Evolutionary conservation across 2,113 vertebrate species (phyloP), one percentile per base, ranked within the genome.

Genomic region (Lagopus leucura): DNA sequence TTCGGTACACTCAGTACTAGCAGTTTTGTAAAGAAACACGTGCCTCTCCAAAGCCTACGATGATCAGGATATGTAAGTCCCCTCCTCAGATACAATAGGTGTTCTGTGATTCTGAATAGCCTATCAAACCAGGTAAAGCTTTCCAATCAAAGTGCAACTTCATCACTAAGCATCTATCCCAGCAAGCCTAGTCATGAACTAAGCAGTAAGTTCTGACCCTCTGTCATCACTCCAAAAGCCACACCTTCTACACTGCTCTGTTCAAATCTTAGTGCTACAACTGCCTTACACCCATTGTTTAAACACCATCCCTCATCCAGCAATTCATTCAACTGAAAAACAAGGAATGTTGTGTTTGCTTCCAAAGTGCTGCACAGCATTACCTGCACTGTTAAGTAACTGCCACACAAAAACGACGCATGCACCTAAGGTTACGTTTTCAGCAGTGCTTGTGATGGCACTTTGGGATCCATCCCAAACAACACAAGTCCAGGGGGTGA

Each of bases 381-480:
- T 28, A 6, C 2, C 2, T 2, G 1, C 17, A 6, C 11, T 24
- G 58, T 52, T 50, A 30, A 50, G 34, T 10, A 64, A 81, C 11
- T 28, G 14, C 34, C 24, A 2, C 70, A 6, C 77, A 82, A 84
- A 76, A 84, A 78, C 78, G 69, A 65, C 9, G 2, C 36, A 69
- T 32, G 13, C 57, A 38, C 32, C 36, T 43, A 34, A 65, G 82
- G 54, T 85, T 72, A 85, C 43, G 28, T 65, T 65, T 48, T 57
- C 36, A 0, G 66, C 84, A 94, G 82, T 78, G 78, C 89, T 65
- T 91, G 82, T 24, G 18, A 70, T 79, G 52, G 89, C 71, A n/a
- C 71, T 34, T 69, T 45, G 87, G 88, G 89, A 94, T 80, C 66
- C 72, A 57, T 8, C 94, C 87, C 93, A 95, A 95, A 92, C 79